A percentile compares a stretch with the other conserved stretches of the same genome.
phyloP scores from a whole-genome alignment of 2,113 vertebrate species.

The Pandion haliaetus region DNA sequence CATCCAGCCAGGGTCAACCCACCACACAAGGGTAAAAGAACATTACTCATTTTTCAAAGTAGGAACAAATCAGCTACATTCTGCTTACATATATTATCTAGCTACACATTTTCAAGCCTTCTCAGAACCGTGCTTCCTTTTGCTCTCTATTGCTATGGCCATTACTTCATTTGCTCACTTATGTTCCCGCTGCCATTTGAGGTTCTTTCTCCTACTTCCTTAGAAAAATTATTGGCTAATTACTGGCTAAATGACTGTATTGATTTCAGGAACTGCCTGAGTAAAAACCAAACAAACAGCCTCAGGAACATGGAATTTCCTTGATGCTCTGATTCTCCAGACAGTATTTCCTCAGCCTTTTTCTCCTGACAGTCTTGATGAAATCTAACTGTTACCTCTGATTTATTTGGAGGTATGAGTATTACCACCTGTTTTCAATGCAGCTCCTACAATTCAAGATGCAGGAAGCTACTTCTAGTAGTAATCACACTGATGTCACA shows the following conservation, averaged over 20 bases:
- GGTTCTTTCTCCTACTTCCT: not conserved
- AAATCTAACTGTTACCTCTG: not conserved
- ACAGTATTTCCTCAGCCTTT: not conserved
- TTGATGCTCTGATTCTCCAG: not conserved
- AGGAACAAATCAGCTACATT: not conserved
- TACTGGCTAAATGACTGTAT: not conserved
- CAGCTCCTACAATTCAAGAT: not conserved
- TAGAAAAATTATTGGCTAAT: conserved; percentile 32
- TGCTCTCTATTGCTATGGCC: not conserved
- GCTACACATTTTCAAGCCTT: not conserved
- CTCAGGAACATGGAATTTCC: not conserved
- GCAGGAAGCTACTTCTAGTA: not conserved
- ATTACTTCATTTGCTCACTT: not conserved
- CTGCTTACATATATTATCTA: not conserved
- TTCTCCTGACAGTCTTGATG: not conserved
- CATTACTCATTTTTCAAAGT: not conserved
- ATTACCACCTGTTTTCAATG: not conserved
- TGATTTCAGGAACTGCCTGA: not conserved
- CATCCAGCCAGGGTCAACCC: no score
- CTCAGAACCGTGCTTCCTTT: not conserved
- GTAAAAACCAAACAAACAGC: not conserved
- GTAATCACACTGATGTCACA: not conserved
- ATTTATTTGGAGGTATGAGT: not conserved
- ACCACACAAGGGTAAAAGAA: not conserved
- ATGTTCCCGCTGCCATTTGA: not conserved